Conservation (phyloP, 30 jellyfish, hydroid and myxozoan species). For the Thelohanellus kitauei region DNA sequence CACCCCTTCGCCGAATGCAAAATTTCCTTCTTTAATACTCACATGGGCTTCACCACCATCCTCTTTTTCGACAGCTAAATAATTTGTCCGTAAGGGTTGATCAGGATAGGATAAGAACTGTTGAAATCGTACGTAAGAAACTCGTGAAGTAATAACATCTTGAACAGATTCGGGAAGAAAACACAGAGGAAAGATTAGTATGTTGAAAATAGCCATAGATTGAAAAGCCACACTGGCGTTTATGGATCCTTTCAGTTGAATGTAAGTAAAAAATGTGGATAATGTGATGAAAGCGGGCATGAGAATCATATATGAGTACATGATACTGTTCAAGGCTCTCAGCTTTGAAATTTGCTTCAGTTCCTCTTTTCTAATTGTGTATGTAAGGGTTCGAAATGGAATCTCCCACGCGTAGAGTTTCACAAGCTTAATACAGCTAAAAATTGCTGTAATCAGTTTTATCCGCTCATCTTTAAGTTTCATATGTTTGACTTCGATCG, state of each 20-base stretch:
- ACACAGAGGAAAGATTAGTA: conserved; percentile 44
- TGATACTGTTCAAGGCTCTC: not conserved
- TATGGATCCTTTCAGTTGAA: conserved; percentile 1
- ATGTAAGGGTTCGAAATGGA: conserved; percentile 23
- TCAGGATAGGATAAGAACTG: too few species aligned
- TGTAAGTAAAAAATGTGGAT: not conserved
- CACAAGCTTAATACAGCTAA: conserved; percentile 46
- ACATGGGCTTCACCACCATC: too few species aligned
- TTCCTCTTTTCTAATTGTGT: conserved; percentile 19
- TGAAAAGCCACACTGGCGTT: conserved; percentile 71
- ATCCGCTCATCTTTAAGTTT: conserved; percentile 31
- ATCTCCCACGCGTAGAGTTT: conserved; percentile 90
- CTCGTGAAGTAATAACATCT: too few species aligned
- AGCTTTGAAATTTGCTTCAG: conserved; percentile 12
- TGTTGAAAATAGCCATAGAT: conserved; percentile 37
- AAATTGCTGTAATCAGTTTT: conserved; percentile 39
- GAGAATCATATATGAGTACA: not conserved
- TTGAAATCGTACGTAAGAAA: too few species aligned
- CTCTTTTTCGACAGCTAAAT: too few species aligned
- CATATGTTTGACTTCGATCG: conserved; percentile 23
- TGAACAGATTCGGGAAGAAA: conserved; percentile 27
- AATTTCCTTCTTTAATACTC: too few species aligned
- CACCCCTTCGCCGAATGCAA: too few species aligned
- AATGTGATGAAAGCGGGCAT: not conserved
- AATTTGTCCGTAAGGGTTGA: too few species aligned